Evolutionary conservation across 2,113 vertebrate species (phyloP).

Genomic region (Gavialis gangeticus): DNA sequence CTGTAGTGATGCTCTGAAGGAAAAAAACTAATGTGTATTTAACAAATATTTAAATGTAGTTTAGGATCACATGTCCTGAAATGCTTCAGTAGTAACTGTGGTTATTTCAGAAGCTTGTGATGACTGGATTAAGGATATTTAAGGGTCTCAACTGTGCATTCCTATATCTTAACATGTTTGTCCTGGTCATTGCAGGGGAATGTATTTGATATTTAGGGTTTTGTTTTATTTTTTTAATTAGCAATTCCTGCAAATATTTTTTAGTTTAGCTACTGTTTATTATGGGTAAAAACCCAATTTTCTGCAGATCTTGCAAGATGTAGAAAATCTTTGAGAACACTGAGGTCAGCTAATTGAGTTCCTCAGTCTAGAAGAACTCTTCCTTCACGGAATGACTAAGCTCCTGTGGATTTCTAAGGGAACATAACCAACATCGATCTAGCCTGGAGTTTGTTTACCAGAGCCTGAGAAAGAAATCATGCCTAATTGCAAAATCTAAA

Average conservation of each 20-base stretch:
- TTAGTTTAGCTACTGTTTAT: background rate
- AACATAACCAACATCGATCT: background rate
- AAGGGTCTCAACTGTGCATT: background rate
- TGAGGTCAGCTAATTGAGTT: background rate
- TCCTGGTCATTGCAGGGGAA: too few relatives aligned
- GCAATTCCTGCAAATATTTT: too few relatives aligned
- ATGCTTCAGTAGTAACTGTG: background rate
- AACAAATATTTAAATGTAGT: background rate
- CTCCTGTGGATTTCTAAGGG: background rate
- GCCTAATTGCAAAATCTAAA: too few relatives aligned
- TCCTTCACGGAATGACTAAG: background rate
- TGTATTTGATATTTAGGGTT: background rate
- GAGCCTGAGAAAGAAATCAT: background rate
- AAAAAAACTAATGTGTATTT: too few relatives aligned
- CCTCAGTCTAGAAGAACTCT: background rate
- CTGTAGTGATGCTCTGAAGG: background rate
- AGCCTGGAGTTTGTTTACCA: background rate
- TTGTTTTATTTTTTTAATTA: too few relatives aligned
- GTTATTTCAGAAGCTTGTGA: background rate
- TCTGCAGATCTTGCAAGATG: background rate
- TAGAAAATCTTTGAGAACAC: background rate
- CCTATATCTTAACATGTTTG: background rate
- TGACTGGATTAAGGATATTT: background rate
- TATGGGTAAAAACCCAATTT: background rate
- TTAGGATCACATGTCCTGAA: background rate